These are phyloP conservation scores for Lichenostomus cassidix DNA, from an alignment of 2,113 vertebrate genomes.

Conservation along the genomic window DNA sequence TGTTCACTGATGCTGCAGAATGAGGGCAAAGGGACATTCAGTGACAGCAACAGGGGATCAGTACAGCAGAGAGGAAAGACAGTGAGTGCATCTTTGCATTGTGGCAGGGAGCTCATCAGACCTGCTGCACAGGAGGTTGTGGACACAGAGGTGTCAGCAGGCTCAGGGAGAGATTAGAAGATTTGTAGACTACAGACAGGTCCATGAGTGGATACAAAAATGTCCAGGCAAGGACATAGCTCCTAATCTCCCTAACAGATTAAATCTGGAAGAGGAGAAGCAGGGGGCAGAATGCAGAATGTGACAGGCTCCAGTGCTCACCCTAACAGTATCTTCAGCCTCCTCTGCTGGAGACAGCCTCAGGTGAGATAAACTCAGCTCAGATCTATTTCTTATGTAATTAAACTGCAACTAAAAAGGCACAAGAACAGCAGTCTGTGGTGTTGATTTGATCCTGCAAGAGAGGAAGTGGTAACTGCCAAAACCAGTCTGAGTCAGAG, in stretches of 20 bases:
- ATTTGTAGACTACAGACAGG: background rate
- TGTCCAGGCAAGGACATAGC: background rate
- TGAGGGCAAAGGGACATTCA: background rate
- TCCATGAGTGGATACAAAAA: background rate
- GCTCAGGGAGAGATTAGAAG: background rate
- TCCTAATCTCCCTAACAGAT: background rate
- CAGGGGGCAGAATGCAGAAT: background rate
- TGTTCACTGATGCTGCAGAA: background rate
- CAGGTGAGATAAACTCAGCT: background rate
- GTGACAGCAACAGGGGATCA: background rate
- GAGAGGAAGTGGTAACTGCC: background rate
- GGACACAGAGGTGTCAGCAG: background rate
- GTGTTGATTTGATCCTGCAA: background rate
- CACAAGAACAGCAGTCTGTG: background rate
- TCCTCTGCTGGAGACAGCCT: background rate
- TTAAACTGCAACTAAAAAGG: background rate
- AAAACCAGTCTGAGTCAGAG: background rate
- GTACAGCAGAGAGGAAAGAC: background rate
- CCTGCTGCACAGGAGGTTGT: background rate
- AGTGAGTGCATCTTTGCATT: accelerated
- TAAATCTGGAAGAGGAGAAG: background rate
- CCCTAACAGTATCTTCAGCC: background rate
- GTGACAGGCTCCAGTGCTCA: background rate
- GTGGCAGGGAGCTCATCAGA: background rate
- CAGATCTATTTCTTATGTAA: background rate